Evolutionary conservation across 92 coral and sea anemone genomes (phyloP), one percentile per base, ranked within the genome.

Genomic region (Porites cylindrica): DNA sequence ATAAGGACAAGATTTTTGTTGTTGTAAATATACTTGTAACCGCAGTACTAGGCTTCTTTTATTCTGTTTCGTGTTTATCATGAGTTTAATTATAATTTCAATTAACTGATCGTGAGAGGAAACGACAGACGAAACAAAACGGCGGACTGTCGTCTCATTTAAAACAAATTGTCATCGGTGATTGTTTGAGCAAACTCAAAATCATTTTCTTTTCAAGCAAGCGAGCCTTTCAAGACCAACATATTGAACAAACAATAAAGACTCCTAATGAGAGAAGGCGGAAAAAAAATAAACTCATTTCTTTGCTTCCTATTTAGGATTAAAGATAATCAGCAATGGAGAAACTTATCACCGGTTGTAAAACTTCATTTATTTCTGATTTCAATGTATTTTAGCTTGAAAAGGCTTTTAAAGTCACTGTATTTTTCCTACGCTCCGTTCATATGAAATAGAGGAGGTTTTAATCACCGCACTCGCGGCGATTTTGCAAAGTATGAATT

Each of bases 401-500:
- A 12, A 51, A 51, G 43, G 24, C 18, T 74, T 51, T 4, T 20
- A 52, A 73, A 51, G 23, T 74, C 29, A 11, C 21, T 74, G 51
- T 18, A 38, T 51, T 24, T 74, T 26, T 43, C 51, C 12, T 6
- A 10, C 47, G 47, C 67, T 11, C 60, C 60, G 50, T 63, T 50
- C 72, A 43, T 26, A 59, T 14, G 59, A 79, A 51, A 75, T 8
- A 0, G 47, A 63, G 72, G 18, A 65, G 20, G 32, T 6, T 19
- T 10, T 19, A 61, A 79, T 62, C 70, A 19, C 21, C 26, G 59
- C 8, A 53, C 72, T 79, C 61, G 32, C 47, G 60, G 83, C 61
- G 11, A 29, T 6, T 65, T 10, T 10, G 50, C 72, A 59, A 79
- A 79, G 13, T 19, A n/a, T 43, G 65, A 79, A 79, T 79, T 63